phyloP scores from a whole-genome alignment of 2,888 invertebrate species.

The Tryphoninae sp. region DNA sequence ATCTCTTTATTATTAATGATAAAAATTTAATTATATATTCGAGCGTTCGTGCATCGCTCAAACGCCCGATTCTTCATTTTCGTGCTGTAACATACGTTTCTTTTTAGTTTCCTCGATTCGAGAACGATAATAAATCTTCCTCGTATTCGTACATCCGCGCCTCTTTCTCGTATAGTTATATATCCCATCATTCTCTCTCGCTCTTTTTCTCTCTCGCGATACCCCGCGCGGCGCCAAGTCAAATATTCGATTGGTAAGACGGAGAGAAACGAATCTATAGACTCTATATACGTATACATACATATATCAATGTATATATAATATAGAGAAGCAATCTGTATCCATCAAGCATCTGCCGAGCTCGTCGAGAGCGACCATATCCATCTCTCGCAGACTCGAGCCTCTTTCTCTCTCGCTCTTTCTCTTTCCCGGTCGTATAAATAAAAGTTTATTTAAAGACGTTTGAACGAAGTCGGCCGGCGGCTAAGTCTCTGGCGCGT shows the following conservation, averaged over 20 bases:
- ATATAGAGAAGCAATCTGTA: conserved; percentile 69
- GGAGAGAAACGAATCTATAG: conserved; percentile 40
- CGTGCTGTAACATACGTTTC: conserved; percentile 33
- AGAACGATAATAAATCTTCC: conserved; percentile 45
- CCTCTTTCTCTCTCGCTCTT: conserved; percentile 28
- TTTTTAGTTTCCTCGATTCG: conserved; percentile 34
- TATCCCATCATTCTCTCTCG: conserved; percentile 58
- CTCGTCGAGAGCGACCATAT: conserved; percentile 76
- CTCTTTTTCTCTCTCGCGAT: background rate
- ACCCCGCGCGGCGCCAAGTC: background rate
- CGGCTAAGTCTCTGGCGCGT: conserved; percentile 61
- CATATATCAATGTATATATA: conserved; percentile 32
- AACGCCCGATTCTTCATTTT: conserved; percentile 39
- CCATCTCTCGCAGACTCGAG: conserved; percentile 71
- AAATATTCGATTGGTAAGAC: conserved; percentile 11
- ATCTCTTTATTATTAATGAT: background rate
- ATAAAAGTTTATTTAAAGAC: conserved; percentile 81
- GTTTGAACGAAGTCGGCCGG: conserved; percentile 67
- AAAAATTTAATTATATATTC: background rate
- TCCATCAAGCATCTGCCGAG: conserved; percentile 76
- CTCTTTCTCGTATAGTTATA: conserved; percentile 39
- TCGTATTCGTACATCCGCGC: conserved; percentile 44
- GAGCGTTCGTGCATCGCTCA: background rate
- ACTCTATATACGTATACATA: conserved; percentile 49
- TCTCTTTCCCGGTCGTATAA: conserved; percentile 74